Base-by-base conservation (phyloP, 2,797 vertebrate species). In the Hozukius guyotensis region DNA sequence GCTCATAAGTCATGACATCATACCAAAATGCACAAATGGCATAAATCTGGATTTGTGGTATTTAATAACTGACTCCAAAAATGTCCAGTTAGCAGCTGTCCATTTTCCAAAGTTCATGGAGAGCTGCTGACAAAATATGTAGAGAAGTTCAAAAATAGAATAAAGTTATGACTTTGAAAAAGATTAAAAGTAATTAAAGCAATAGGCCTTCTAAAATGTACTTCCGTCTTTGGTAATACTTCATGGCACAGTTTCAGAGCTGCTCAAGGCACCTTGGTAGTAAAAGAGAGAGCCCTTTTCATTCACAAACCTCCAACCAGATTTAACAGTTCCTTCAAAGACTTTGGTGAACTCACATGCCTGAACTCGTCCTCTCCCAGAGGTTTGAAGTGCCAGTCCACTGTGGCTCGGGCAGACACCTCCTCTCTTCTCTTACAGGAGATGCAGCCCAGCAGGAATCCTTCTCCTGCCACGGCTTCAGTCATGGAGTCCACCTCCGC, bases 401-500 rank as follows among this genome's bases (percentile, higher is more conserved):
- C 94, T 1, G 94, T 94, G 55, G 96, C 86, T 32, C 78, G 72
- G 0, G 95, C 97, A 0, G 22, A 49, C 4, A 97, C 96, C 88
- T 98, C 97, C 18, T 96, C 97, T 53, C 97, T 94, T 13, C 27
- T 95, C 84, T 98, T 98, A 80, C 97, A 98, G 36, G 97, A 98
- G 89, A 98, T 98, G 84, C 97, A 98, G 24, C 96, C 95, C 81
- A 98, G 91, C 81, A 95, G 90, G 91, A 98, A 97, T 49, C 91
- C 84, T 10, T 75, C 1, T 9, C 97, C 97, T 0, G 90, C 93
- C 71, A 97, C 96, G 0, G 97, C 97, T 85, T 98, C 97, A 0
- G 97, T 97, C 84, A 95, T 72, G 0, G 97, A 97, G n/a, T 97
- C 97, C 73, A 98, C 97, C 93, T 98, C 97, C 0, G 97, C 93